Conservation (phyloP, 2,113 vertebrate species). For the Mystacornis crossleyi region DNA sequence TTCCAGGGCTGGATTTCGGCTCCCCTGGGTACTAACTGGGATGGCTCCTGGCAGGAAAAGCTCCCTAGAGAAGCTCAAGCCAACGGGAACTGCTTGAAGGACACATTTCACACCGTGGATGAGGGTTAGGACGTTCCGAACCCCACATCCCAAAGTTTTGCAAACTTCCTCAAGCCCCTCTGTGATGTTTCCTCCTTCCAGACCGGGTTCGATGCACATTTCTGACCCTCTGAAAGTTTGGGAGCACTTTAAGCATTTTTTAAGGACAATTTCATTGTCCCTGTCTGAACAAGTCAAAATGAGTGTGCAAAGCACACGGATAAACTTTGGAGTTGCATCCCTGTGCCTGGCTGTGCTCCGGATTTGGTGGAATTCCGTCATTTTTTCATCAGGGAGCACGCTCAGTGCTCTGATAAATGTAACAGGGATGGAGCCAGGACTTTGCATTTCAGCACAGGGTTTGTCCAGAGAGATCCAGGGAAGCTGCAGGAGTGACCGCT, state of each 20-base stretch:
- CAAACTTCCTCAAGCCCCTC: neutral
- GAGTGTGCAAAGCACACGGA: rapidly evolving
- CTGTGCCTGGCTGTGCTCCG: neutral
- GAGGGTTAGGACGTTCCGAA: neutral
- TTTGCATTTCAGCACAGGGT: neutral
- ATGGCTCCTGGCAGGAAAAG: neutral
- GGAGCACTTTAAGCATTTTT: neutral
- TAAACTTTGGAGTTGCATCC: neutral
- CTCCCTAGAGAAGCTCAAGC: neutral
- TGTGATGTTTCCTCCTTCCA: neutral
- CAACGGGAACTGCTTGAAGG: neutral
- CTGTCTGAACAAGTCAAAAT: neutral
- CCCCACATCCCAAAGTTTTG: neutral
- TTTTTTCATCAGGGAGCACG: neutral
- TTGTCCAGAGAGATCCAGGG: neutral
- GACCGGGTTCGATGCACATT: neutral
- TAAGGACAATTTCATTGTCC: neutral
- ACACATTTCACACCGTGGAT: neutral
- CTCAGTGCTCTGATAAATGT: neutral
- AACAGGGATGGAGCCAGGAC: neutral
- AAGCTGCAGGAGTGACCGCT: neutral
- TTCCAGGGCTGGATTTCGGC: neutral
- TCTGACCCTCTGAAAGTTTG: neutral
- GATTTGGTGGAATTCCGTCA: neutral
- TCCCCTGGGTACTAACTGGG: neutral